Conservation (phyloP, 1,140 invertebrate species). For the Drosophila murphyi region DNA sequence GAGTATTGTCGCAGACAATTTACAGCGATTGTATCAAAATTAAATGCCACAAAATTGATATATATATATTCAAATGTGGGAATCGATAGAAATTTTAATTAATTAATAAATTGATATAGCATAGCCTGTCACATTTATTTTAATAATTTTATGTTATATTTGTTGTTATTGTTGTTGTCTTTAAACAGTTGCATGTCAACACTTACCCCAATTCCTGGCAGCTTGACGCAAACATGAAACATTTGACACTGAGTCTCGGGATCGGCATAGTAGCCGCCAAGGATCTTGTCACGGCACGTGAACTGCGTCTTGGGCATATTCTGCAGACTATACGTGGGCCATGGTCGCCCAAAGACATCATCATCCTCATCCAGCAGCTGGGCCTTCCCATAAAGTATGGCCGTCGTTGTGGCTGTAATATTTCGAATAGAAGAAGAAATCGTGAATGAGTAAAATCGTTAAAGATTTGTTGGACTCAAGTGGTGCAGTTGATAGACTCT, state of each 20-base stretch:
- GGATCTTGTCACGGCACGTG: conserved; percentile 93
- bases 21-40: too few relatives aligned
- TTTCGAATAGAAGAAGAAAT: conserved; percentile 42
- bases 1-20: too few relatives aligned
- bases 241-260: conserved; percentile 95
- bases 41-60: too few relatives aligned
- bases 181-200: background rate
- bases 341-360: conserved; percentile 73
- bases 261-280: conserved; percentile 96
- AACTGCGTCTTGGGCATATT: conserved; percentile 94
- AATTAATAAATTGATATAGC: too few relatives aligned
- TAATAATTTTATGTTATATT: background rate
- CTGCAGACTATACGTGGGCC: conserved; percentile 90
- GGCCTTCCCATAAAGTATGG: conserved; percentile 52
- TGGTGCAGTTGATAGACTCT: conserved; percentile 19
- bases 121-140: too few relatives aligned
- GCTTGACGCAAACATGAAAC: conserved; percentile 95
- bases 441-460: conserved; percentile 56
- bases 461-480: conserved; percentile 41
- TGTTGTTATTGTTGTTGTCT: conserved; percentile 24
- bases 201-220: conserved; percentile 89
- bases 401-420: conserved; percentile 49
- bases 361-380: conserved; percentile 75
- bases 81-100: too few relatives aligned
- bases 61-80: too few relatives aligned